These are phyloP conservation scores for Sceloporus undulatus DNA, from an alignment of 2,113 vertebrate species.

Conservation along the genomic window DNA sequence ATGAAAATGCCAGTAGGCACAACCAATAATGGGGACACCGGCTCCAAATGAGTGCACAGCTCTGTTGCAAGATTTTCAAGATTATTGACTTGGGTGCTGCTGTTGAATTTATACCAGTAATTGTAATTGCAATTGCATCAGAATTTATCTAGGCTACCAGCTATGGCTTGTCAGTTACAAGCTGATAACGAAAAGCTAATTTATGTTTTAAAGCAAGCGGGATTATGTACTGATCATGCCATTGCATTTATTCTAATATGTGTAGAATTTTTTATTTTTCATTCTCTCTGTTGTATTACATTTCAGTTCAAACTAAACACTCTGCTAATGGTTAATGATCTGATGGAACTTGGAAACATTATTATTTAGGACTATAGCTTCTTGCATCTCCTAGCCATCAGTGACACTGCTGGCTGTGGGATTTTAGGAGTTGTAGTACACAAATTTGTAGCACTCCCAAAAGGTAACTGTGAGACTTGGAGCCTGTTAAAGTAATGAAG, in stretches of 20 bases:
- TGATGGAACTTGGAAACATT: not conserved
- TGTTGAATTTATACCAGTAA: slow-evolving; percentile 23
- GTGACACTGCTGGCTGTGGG: not conserved
- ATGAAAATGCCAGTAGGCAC: not conserved
- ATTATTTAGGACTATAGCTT: not conserved
- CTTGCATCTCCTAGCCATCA: not conserved
- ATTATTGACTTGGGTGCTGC: not conserved
- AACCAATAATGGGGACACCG: not conserved
- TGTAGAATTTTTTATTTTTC: not conserved
- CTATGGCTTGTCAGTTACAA: slow-evolving; percentile 15
- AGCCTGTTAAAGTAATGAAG: not conserved
- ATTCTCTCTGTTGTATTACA: not conserved
- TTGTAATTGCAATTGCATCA: slow-evolving; percentile 20
- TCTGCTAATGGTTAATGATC: not conserved
- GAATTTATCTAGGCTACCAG: not conserved
- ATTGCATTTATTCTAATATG: not conserved
- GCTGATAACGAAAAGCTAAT: slow-evolving; percentile 15
- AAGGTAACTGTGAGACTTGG: too few relatives aligned
- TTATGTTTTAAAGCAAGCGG: not conserved
- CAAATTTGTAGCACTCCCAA: not conserved
- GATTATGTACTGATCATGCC: not conserved
- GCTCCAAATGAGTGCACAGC: not conserved
- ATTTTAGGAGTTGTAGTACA: not conserved
- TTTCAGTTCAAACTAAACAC: not conserved
- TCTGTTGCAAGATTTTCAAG: slow-evolving; percentile 24